Conservation (phyloP, 1,140 invertebrate species). For the Campoletis sonorensis region DNA sequence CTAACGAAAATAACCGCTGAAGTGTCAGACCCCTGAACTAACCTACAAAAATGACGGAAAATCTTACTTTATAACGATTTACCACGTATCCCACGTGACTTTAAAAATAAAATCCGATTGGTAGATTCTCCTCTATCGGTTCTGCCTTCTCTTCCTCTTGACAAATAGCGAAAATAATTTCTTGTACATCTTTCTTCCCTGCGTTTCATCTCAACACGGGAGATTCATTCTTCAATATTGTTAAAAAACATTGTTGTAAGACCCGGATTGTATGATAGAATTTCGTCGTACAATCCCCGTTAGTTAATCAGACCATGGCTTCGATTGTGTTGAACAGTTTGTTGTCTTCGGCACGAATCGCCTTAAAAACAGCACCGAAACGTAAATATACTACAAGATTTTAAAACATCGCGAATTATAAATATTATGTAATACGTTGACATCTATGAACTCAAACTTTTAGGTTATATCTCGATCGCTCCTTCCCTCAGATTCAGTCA, state of each 20-base stretch:
- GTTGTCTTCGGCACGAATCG: slow-evolving; percentile 24
- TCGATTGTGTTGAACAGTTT: slow-evolving; percentile 52
- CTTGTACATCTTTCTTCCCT: too few relatives aligned
- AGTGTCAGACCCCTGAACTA: too few relatives aligned
- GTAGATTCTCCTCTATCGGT: too few relatives aligned
- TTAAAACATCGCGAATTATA: slow-evolving; percentile 11
- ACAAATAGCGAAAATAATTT: too few relatives aligned
- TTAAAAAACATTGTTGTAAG: slow-evolving; percentile 8
- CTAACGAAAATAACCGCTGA: too few relatives aligned
- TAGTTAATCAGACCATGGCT: slow-evolving; percentile 46
- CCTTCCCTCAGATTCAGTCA: slow-evolving; percentile 45
- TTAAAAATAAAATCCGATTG: too few relatives aligned
- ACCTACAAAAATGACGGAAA: too few relatives aligned
- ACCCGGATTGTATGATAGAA: slow-evolving; percentile 28
- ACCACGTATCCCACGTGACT: too few relatives aligned
- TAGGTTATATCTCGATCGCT: slow-evolving; percentile 53
- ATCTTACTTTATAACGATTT: too few relatives aligned
- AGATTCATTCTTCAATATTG: background rate
- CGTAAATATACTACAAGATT: slow-evolving; percentile 43
- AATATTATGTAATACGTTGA: slow-evolving; percentile 48
- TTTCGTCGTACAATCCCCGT: slow-evolving; percentile 38
- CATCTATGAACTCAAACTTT: slow-evolving; percentile 12
- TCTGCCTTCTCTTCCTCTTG: too few relatives aligned
- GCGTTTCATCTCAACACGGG: too few relatives aligned
- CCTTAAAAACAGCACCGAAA: slow-evolving; percentile 45